Evolutionary conservation across 2,888 invertebrate species (phyloP), one percentile per base, ranked within the genome.

Genomic region (Heteropelma amictum): DNA sequence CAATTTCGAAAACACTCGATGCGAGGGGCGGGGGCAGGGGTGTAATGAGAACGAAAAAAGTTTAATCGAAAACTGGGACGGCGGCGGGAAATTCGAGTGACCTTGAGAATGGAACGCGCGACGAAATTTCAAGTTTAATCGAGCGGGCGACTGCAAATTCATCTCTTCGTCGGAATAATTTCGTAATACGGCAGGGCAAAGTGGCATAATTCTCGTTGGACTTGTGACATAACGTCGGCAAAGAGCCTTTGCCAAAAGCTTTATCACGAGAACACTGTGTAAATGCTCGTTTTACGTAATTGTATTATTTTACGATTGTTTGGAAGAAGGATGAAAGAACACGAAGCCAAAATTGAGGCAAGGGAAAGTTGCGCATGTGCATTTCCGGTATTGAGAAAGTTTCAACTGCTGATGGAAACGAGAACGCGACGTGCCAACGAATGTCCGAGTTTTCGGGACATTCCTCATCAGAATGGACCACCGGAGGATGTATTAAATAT

Each of bases 231-330:
- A 84, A 86, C 72, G 51, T 56, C 2, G 10, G 40, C n/a, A n/a
- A 17, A 38, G 6, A 21, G 23, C 47, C 61, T 65, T 77, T 83
- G 87, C 85, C 87, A 86, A 82, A 63, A n/a, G n/a, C 73, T 78
- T 78, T 81, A 72, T 80, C 61, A 76, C 72, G 76, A 71, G 79
- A 70, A 79, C 81, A 38, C 2, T 14, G 14, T 17, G 26, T 49
- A 10, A 21, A 0, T 19, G 28, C 10, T 30, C 60, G 65, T 61
- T 79, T 84, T 83, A 78, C 82, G 81, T 78, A 83, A 85, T 84
- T 85, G 82, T 81, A 79, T 83, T 70, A 80, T 84, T 83, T 79
- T 81, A 69, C 77, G 51, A 51, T 61, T 35, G 21, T 58, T n/a
- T 23, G 17, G 45, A 28, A 45, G 53, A 35, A 60, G 45, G 49